Evolutionary conservation across 1,140 invertebrate species (phyloP).

Genomic region (Metaphire vulgaris): DNA sequence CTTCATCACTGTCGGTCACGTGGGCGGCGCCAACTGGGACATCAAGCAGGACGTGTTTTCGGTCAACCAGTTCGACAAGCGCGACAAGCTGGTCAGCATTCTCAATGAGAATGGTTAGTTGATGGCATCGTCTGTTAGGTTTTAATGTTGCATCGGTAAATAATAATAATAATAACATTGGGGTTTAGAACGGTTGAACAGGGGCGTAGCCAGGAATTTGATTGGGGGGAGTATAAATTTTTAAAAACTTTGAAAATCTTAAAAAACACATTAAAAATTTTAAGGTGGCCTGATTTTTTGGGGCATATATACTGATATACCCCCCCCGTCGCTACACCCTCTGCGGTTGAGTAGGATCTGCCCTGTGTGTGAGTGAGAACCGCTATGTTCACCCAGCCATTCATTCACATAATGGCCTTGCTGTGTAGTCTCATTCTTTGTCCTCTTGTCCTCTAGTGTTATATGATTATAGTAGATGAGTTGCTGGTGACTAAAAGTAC

Average conservation of each 20-base stretch:
- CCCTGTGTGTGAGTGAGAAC: not conserved
- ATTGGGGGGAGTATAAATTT: no score
- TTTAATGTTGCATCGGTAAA: not conserved
- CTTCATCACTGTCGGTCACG: slow-evolving; percentile 95
- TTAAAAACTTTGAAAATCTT: no score
- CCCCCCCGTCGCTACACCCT: no score
- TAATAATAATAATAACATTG: slow-evolving; percentile 9
- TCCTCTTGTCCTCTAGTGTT: no score
- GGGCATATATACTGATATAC: no score
- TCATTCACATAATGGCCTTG: no score
- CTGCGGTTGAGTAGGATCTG: no score
- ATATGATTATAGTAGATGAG: no score
- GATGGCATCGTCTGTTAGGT: not conserved
- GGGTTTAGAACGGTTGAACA: not conserved
- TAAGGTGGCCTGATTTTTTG: no score
- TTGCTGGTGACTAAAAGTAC: no score
- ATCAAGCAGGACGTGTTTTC: slow-evolving; percentile 87
- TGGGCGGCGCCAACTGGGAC: slow-evolving; percentile 98
- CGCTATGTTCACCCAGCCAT: not conserved
- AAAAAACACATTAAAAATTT: no score
- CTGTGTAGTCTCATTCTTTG: not conserved
- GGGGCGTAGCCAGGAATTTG: no score
- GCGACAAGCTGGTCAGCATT: slow-evolving; percentile 64
- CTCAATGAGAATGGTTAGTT: slow-evolving; percentile 58
- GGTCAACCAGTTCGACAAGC: slow-evolving; percentile 65